phyloP scores from a whole-genome alignment of 1,140 invertebrate genomes.

The Drosophila micromelanica region DNA sequence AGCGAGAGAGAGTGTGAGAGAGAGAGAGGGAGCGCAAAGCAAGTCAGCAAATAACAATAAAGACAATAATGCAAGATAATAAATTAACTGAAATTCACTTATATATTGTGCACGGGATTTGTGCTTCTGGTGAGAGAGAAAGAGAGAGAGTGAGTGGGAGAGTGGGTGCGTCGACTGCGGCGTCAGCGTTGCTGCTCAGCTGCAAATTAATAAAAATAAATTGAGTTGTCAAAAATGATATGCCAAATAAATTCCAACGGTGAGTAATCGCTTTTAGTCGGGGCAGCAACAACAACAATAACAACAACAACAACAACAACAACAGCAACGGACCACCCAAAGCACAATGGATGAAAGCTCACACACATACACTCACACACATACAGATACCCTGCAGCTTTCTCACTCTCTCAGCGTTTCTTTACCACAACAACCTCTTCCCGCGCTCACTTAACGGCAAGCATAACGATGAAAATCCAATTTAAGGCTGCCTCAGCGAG shows the following conservation, averaged over 20 bases:
- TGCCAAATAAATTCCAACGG: constrained; percentile 84
- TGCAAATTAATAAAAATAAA: constrained; percentile 85
- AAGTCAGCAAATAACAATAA: constrained; percentile 57
- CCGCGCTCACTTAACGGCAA: constrained; percentile 55
- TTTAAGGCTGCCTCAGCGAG: constrained; percentile 74
- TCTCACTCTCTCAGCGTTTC: constrained; percentile 12
- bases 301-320: constrained; percentile 5
- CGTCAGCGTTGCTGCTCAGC: constrained; percentile 53
- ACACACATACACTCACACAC: constrained; percentile 15
- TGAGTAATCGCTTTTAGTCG: constrained; percentile 81
- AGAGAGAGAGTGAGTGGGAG: constrained; percentile 5
- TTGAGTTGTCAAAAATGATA: constrained; percentile 85
- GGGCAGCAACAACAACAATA: too few species aligned
- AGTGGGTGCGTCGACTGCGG: background rate
- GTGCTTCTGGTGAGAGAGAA: background rate
- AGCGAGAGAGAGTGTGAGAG: constrained; percentile 2
- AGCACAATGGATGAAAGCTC: constrained; percentile 67
- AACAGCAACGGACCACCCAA: constrained; percentile 38
- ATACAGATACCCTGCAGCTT: background rate
- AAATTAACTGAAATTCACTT: constrained; percentile 84
- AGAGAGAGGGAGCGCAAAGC: background rate
- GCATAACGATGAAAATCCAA: constrained; percentile 83
- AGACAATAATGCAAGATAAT: constrained; percentile 79
- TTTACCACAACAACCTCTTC: constrained; percentile 20
- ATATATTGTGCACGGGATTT: constrained; percentile 49